Base-by-base conservation (phyloP, 2,797 vertebrate genomes). In the Xenopus petersii region DNA sequence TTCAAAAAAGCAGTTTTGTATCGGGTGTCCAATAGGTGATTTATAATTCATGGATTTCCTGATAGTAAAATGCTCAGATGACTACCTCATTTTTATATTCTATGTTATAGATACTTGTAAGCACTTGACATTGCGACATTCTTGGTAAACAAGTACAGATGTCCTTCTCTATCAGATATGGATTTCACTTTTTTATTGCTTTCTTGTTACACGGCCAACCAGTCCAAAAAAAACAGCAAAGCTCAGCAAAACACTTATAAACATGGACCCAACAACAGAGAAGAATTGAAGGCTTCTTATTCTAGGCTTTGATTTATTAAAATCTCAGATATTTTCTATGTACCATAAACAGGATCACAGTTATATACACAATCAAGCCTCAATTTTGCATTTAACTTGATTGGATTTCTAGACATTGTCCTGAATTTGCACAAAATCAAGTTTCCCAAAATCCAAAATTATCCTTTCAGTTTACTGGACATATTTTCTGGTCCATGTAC, bases 71-170 rank as follows among this genome's bases (percentile, higher is more conserved):
- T 61, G 5, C 77, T 79, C 71, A 80, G 71, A 81, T 80, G 36
- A 81, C 81, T 77, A 80, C 75, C 75, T 75, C 60, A 71, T 75
- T 30, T 47, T 47, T 21, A 13, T 61, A 66, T 46, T 54, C 24
- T 66, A 65, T 70, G 62, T 67, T 70, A 69, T 47, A 61, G 67
- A 74, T 74, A 74, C 65, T 70, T 61, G 33, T 30, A 69, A 47
- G 59, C 67, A 55, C 71, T 79, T 79, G 67, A 79, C 67, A 66
- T 54, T 15, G 71, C 70, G 67, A 74, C 77, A 79, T 65, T 61
- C 71, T 30, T 47, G 66, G 71, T 74, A 79, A 79, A 70, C 67
- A 61, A 70, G 77, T 74, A 74, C 67, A 74, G 68, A 74, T 70
- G 71, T 12, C 71, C 77, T 79, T 70, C 65, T 70, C 47, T 59